Percentiles rank a stretch among this genome's conserved stretches.
phyloP scores from a whole-genome alignment of 1,140 invertebrate species.

The Ctenoplectra terminalis region DNA sequence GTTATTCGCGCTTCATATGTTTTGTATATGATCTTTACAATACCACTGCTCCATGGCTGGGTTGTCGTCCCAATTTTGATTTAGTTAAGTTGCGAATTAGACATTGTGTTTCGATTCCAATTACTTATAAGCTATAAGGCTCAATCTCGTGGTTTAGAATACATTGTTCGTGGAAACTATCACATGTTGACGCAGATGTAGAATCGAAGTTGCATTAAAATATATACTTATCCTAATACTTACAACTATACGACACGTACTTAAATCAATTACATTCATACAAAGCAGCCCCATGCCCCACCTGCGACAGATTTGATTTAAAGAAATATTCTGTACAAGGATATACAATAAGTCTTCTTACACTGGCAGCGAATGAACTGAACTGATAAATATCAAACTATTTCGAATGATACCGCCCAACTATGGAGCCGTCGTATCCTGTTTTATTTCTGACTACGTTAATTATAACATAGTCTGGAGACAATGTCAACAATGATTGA shows the following conservation, averaged over 20 bases:
- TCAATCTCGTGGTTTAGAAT: conserved; percentile 67
- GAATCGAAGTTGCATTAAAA: conserved; percentile 62
- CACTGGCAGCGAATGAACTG: conserved; percentile 75
- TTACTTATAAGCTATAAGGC: conserved; percentile 69
- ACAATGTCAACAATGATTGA: conserved; percentile 75
- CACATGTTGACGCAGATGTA: conserved; percentile 62
- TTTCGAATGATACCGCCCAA: conserved; percentile 46
- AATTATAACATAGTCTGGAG: conserved; percentile 67
- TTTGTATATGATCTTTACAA: conserved; percentile 5
- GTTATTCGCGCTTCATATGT: neutral
- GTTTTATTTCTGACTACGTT: conserved; percentile 55
- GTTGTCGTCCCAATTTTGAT: conserved; percentile 49
- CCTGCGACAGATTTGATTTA: conserved; percentile 64
- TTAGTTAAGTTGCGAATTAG: conserved; percentile 55
- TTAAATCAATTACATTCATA: conserved; percentile 67
- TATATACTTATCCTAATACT: conserved; percentile 68
- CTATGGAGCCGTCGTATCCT: conserved; percentile 48
- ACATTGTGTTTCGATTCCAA: conserved; percentile 50
- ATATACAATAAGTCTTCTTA: conserved; percentile 69
- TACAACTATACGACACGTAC: conserved; percentile 67
- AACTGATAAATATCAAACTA: conserved; percentile 71
- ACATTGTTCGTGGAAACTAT: conserved; percentile 60
- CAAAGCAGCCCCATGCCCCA: conserved; percentile 72
- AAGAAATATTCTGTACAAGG: conserved; percentile 72
- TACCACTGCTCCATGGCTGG: conserved; percentile 54